A percentile compares a stretch with the other conserved stretches of the same genome.
Conservation (phyloP, 2,797 vertebrate species). For the Sandelia bainsii region DNA sequence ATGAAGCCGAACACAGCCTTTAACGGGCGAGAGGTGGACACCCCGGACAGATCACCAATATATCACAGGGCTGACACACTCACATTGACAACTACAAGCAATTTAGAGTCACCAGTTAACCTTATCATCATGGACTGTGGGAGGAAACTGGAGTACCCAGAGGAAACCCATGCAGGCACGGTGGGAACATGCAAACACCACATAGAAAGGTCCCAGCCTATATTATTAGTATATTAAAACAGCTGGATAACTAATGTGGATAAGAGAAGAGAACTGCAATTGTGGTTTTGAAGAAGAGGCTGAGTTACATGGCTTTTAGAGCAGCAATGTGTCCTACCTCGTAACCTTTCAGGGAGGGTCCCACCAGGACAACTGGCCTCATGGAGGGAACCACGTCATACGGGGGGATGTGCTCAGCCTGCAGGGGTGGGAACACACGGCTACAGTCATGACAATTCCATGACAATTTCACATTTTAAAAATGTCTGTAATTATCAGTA, state of each 20-base stretch:
- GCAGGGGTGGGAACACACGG: slow-evolving; percentile 51
- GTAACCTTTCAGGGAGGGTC: slow-evolving; percentile 97
- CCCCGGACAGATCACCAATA: neutral
- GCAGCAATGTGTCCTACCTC: slow-evolving; percentile 85
- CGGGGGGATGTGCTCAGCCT: slow-evolving; percentile 95
- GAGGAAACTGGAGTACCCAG: no score
- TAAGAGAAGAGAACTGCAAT: neutral
- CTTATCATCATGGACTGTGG: neutral
- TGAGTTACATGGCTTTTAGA: slow-evolving; percentile 7
- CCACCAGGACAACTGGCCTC: slow-evolving; percentile 97
- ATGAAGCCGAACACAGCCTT: no score
- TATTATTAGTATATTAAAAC: neutral
- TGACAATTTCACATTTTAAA: no score
- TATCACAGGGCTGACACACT: neutral
- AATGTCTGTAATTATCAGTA: neutral
- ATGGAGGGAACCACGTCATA: slow-evolving; percentile 99
- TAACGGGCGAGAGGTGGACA: no score
- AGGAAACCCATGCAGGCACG: no score
- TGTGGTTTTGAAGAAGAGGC: slow-evolving; percentile 2
- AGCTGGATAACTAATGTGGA: neutral
- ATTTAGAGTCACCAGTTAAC: neutral
- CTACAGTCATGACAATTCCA: no score
- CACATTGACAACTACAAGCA: neutral
- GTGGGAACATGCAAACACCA: no score
- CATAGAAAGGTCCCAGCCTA: neutral